phyloP scores from a whole-genome alignment of 2,888 invertebrate genomes.

The Drosophila leonis region DNA sequence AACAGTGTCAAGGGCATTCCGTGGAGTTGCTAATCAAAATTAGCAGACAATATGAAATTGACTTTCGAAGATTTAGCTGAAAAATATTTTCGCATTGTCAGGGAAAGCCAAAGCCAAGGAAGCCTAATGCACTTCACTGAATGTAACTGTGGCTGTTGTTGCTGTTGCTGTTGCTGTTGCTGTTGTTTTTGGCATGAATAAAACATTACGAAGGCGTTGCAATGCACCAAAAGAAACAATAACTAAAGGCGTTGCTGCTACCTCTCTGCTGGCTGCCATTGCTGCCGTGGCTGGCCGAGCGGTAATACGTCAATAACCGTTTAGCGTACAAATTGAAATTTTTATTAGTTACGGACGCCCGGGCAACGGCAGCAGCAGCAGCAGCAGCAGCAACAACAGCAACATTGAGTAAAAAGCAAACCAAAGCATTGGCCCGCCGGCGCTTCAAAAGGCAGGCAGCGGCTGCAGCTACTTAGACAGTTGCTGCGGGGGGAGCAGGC shows the following conservation, averaged over 20 bases:
- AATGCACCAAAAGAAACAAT: slow-evolving; percentile 75
- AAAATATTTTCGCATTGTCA: slow-evolving; percentile 26
- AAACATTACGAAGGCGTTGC: slow-evolving; percentile 78
- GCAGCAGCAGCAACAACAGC: slow-evolving; percentile 13
- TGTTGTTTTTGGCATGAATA: slow-evolving; percentile 62
- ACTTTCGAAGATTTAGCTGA: slow-evolving; percentile 29
- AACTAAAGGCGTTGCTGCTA: slow-evolving; percentile 79
- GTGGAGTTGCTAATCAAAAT: slow-evolving; percentile 19
- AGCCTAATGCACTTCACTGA: neutral
- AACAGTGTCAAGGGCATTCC: slow-evolving; percentile 50
- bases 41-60: slow-evolving; percentile 41
- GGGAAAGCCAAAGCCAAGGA: slow-evolving; percentile 36
- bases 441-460: slow-evolving; percentile 47
- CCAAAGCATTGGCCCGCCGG: slow-evolving; percentile 69
- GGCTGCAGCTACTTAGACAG: slow-evolving; percentile 44
- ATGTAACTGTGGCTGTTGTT: slow-evolving; percentile 14
- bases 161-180: slow-evolving; percentile 14
- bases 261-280: slow-evolving; percentile 52
- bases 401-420: slow-evolving; percentile 49
- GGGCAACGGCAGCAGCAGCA: slow-evolving; percentile 32
- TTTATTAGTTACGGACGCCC: slow-evolving; percentile 79
- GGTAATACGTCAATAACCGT: slow-evolving; percentile 82
- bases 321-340: slow-evolving; percentile 82
- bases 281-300: slow-evolving; percentile 62
- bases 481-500: slow-evolving; percentile 34